These are phyloP conservation scores for Dynastes tityus DNA, from an alignment of 2,888 invertebrate species.

Conservation along the genomic window DNA sequence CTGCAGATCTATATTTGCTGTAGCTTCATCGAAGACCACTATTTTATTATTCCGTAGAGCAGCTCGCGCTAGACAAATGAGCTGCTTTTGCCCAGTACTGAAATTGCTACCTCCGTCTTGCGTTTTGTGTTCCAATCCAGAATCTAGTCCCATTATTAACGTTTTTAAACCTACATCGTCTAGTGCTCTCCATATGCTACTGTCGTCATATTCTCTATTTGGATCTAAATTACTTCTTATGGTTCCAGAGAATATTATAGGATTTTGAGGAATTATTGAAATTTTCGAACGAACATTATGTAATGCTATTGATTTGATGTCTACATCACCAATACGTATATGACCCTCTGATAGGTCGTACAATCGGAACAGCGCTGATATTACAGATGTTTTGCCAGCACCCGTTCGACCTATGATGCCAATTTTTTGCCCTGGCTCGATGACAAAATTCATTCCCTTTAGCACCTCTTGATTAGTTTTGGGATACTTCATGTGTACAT, in stretches of 20 bases:
- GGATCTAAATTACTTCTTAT: slow-evolving; percentile 92
- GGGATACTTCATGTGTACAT: slow-evolving; percentile 81
- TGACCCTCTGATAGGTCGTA: slow-evolving; percentile 81
- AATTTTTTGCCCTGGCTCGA: slow-evolving; percentile 80
- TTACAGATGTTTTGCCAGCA: slow-evolving; percentile 85
- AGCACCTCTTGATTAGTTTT: slow-evolving; percentile 81
- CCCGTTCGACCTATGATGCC: slow-evolving; percentile 88
- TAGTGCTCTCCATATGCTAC: slow-evolving; percentile 85
- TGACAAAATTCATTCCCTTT: slow-evolving; percentile 78
- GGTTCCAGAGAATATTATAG: slow-evolving; percentile 88
- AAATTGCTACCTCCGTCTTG: slow-evolving; percentile 75
- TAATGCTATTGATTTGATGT: slow-evolving; percentile 81
- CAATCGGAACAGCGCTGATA: slow-evolving; percentile 85
- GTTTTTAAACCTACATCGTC: slow-evolving; percentile 86
- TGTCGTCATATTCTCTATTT: slow-evolving; percentile 83
- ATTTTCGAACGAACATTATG: slow-evolving; percentile 82
- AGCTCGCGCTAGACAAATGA: slow-evolving; percentile 80
- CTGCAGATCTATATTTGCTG: slow-evolving; percentile 84
- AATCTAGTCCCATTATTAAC: slow-evolving; percentile 74
- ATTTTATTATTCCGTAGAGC: slow-evolving; percentile 69
- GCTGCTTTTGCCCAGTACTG: slow-evolving; percentile 75
- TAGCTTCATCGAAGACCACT: slow-evolving; percentile 77
- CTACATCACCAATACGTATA: slow-evolving; percentile 85
- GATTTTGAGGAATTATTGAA: slow-evolving; percentile 90
- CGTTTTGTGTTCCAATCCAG: slow-evolving; percentile 70